Base-by-base conservation (phyloP, 2,113 vertebrate genomes). In the Trematomus loennbergii region DNA sequence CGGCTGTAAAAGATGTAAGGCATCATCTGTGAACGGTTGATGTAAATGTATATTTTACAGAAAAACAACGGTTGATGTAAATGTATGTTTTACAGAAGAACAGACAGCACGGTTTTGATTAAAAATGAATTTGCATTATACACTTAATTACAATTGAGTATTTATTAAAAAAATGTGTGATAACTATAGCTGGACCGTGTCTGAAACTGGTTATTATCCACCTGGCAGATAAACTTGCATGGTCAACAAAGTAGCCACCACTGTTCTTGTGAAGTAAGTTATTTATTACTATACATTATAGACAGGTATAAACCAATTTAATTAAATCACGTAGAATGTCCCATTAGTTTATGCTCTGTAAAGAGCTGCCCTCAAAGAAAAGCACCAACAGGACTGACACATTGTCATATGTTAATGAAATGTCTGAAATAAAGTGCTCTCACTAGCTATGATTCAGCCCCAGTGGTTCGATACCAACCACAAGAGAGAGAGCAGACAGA, bases 401-500 rank as follows among this genome's bases (percentile, higher is more conserved):
- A 43, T 62, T 4, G 4, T 78, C 29, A 53, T 49, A n/a, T 80
- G n/a, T 52, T 54, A 70, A 60, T 64, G 7, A 11, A 62, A 25
- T 7, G 49, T 74, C 54, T 40, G 25, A 61, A 74, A 54, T 62
- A 10, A 54, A 61, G 52, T 18, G 17, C 9, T 43, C 4, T 43
- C 16, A 67, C 12, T 18, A 18, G 45, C 12, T 52, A 22, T 29
- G 16, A 50, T 25, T 82, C 25, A 50, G 43, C 40, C 36, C 22
- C 57, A 13, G 58, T 67, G 36, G 63, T 78, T 55, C 62, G 33
- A 70, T 71, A 54, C 29, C 46, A 10, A 12, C 22, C 50, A n/a
- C 81, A 72, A 45, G 65, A 75, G 36, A 70, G 70, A 63, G 68
- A 71, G 50, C 17, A 17, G 52, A 61, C 82, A 55, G 72, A 55